A percentile compares a stretch with the other conserved stretches of the same genome.
phyloP scores from a whole-genome alignment of 2,888 invertebrate genomes.

The Synergus umbraculus region DNA sequence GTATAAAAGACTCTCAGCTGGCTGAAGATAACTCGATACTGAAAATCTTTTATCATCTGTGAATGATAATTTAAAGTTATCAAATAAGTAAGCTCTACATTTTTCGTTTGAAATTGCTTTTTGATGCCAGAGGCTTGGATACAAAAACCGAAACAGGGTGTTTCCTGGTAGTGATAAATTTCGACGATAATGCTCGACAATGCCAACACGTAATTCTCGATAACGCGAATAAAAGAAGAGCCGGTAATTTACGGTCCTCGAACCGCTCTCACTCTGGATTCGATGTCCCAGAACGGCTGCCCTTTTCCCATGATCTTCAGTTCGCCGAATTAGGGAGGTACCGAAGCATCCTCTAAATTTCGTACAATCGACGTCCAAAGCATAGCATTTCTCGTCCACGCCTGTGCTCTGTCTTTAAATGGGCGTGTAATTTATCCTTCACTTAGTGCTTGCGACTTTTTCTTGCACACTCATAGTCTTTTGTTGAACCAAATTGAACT shows the following conservation, averaged over 20 bases:
- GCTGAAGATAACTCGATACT: neutral
- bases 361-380: conserved; percentile 51
- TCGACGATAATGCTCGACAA: conserved; percentile 6
- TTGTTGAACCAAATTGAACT: conserved; percentile 25
- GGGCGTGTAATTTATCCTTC: conserved; percentile 39
- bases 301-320: conserved; percentile 59
- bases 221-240: conserved; percentile 53
- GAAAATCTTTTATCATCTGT: neutral
- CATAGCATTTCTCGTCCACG: conserved; percentile 38
- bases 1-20: neutral
- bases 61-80: neutral
- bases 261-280: conserved; percentile 56
- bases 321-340: conserved; percentile 59
- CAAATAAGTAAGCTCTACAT: neutral
- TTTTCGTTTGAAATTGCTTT: neutral
- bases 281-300: conserved; percentile 58
- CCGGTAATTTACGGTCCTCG: conserved; percentile 55
- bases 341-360: conserved; percentile 52
- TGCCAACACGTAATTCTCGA: conserved; percentile 46
- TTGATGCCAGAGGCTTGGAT: neutral
- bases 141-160: conserved; percentile 5
- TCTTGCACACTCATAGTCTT: conserved; percentile 1
- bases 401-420: conserved; percentile 36
- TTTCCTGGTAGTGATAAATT: conserved; percentile 1
- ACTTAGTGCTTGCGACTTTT: conserved; percentile 30